Percentiles rank a stretch among this genome's conserved stretches.
Conservation (phyloP, 2,888 invertebrate genomes). For the Pseudococcus longispinus region DNA sequence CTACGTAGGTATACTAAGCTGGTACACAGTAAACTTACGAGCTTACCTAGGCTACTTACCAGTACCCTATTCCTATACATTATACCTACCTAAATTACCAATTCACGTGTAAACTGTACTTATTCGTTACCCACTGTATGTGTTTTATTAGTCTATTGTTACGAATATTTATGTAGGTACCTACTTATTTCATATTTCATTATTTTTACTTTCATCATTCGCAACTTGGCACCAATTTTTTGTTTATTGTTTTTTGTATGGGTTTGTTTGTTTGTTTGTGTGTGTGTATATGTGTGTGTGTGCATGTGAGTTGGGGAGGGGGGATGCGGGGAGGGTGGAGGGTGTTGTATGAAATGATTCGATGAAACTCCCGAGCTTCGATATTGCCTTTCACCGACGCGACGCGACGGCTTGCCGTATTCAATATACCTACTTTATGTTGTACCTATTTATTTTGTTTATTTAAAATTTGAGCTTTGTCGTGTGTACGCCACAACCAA, state of each 20-base stretch:
- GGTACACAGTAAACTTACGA: too few species aligned
- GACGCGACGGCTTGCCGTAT: neutral
- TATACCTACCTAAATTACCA: too few species aligned
- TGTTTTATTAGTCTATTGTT: neutral
- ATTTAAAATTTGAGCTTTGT: neutral
- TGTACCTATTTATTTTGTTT: neutral
- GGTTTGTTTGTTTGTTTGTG: neutral
- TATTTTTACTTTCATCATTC: neutral
- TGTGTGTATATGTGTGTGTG: too few species aligned
- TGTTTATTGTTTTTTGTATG: neutral
- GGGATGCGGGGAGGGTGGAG: too few species aligned
- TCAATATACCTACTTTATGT: neutral
- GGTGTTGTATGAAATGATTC: too few species aligned
- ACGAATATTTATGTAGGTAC: neutral
- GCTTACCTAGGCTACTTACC: too few species aligned
- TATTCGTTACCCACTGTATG: too few species aligned
- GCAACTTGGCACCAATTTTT: constrained; percentile 48
- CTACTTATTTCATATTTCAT: too few species aligned
- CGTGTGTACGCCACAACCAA: neutral
- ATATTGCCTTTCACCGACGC: constrained; percentile 50
- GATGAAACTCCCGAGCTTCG: constrained; percentile 46
- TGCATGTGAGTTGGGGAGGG: too few species aligned
- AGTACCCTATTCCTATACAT: too few species aligned
- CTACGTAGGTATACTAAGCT: too few species aligned
- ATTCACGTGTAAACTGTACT: too few species aligned